Base-by-base conservation (phyloP, 2,797 vertebrate species). In the Amniataba percoides region DNA sequence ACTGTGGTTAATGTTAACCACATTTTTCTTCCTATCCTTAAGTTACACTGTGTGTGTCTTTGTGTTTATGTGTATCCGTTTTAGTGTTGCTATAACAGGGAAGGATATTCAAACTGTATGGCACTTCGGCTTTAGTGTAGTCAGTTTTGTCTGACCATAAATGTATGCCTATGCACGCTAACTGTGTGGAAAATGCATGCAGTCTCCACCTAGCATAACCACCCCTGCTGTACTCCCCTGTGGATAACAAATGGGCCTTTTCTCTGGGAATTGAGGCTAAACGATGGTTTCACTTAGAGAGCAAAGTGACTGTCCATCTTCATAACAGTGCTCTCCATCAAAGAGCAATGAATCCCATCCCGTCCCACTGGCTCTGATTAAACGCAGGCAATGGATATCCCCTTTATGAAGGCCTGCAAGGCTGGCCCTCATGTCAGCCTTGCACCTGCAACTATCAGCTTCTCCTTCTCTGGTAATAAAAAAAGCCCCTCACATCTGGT, bases 301-400 rank as follows among this genome's bases (percentile, higher is more conserved):
- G 94, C 94, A 96, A 95, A 96, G 94, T 95, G 95, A 95, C 94
- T 95, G 95, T 95, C 95, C 94, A 92, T 95, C 95, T 96, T 95
- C 95, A 96, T 96, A 95, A 95, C 91, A 89, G 93, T 90, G 92
- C 93, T 95, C 96, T 97, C 96, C 95, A 94, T 97, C 93, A 96
- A 96, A 96, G 95, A 96, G 96, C 96, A 97, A 96, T 95, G 95
- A 97, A 97, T 96, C 95, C 95, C 96, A 96, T 97, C 96, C 96
- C 94, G 91, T 95, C 94, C 95, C 94, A 96, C 96, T 95, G 95
- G 94, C 95, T 96, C 96, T 97, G 96, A 97, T 97, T 97, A 97
- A 97, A 96, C 94, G 89, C 95, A 96, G 95, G 95, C 95, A 94
- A 92, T 94, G 91, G 92, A 94, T 94, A 94, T 91, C 92, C 92